phyloP scores from a whole-genome alignment of 2,888 invertebrate species.

The Blastobasis adustella region DNA sequence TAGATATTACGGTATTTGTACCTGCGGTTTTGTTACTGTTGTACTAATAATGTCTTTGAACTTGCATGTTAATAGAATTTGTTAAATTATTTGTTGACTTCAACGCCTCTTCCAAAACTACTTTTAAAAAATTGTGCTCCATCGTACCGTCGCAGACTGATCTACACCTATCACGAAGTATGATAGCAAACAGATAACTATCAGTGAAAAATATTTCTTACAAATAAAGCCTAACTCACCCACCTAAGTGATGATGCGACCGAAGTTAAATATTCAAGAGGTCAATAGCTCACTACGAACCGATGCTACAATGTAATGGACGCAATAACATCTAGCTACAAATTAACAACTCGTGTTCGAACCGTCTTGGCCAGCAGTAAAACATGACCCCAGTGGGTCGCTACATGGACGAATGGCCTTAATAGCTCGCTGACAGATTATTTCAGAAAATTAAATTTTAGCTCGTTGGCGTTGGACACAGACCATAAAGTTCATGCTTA shows the following conservation, averaged over 20 bases:
- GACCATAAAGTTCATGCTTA: conserved; percentile 72
- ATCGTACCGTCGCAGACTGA: too few relatives aligned
- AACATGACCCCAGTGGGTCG: conserved; percentile 39
- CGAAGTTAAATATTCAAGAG: too few relatives aligned
- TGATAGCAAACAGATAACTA: too few relatives aligned
- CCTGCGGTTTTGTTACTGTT: too few relatives aligned
- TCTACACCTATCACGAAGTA: too few relatives aligned
- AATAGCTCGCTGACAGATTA: conserved; percentile 68
- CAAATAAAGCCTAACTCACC: too few relatives aligned
- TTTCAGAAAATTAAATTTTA: conserved; percentile 74
- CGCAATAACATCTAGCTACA: neutral
- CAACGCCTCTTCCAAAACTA: conserved; percentile 3
- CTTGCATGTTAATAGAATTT: too few relatives aligned
- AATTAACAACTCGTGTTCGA: conserved; percentile 4
- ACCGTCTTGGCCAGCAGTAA: conserved; percentile 35
- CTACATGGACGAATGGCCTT: conserved; percentile 66
- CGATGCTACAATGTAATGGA: neutral
- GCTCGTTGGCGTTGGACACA: conserved; percentile 73
- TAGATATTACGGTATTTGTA: too few relatives aligned
- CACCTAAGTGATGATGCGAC: too few relatives aligned
- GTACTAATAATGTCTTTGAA: too few relatives aligned
- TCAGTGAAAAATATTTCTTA: too few relatives aligned
- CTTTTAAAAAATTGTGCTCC: neutral
- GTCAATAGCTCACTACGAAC: neutral
- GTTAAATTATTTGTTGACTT: too few relatives aligned